Base-by-base conservation (phyloP, 64 coral and sea anemone species). In the Montipora cactus region DNA sequence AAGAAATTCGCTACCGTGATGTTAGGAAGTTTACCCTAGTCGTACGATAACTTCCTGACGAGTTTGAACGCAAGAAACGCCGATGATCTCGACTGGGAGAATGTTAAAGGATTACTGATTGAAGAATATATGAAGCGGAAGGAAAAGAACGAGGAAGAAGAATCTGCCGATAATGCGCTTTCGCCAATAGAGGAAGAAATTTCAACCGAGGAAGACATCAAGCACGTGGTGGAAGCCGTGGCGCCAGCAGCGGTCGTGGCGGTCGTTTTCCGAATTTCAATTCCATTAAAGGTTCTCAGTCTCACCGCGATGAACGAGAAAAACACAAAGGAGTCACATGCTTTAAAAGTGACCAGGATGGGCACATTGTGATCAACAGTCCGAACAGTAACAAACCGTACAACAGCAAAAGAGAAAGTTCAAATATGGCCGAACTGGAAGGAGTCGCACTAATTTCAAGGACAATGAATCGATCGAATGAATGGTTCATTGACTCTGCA, bases 401-500 rank as follows among this genome's bases (percentile, higher is more conserved):
- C 58, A 74, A 19, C 51, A 74, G n/a, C 78, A 94, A 53, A 81
- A 83, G 69, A 81, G 92, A 94, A 74, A 88, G 79, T 81, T 94
- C 86, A 55, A 94, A 89, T 74, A 76, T 94, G 47, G 92, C 67
- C 48, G 86, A 89, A 94, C 14, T 74, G 20, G 93, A 90, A 82
- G 93, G 93, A 90, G 90, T 95, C 52, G 81, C 88, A 22, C 78
- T 95, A 48, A 91, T 95, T 59, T 95, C 88, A 81, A 91, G 53
- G 80, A 57, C 46, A 62, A 51, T 83, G 46, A 95, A 78, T 76
- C 68, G 51, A 48, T 90, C 88, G 67, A 10, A 28, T 91, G 79
- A 79, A 95, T 92, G 90, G 90, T 92, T 95, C 67, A 95, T 89
- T 46, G 84, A 95, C 88, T 95, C 78, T 5, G 94, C 89, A 95